These are phyloP conservation scores for Eremophila alpestris DNA, from an alignment of 2,797 vertebrate species.

Conservation along the genomic window DNA sequence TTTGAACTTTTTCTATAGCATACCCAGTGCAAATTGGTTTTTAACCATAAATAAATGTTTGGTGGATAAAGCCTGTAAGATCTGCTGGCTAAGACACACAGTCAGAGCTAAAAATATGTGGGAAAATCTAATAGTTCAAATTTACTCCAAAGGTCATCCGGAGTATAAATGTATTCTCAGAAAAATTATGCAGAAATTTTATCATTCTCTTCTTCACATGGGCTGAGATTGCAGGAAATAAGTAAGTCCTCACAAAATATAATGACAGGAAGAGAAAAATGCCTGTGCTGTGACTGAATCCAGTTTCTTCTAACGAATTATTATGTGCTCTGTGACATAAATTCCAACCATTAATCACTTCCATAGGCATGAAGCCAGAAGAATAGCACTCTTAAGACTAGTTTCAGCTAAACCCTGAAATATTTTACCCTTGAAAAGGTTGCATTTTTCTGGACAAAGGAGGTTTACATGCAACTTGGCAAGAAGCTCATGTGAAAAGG, in stretches of 20 bases:
- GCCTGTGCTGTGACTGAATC: constrained; percentile 59
- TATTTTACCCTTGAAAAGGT: constrained; percentile 18
- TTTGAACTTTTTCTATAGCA: neutral
- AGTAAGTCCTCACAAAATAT: constrained; percentile 55
- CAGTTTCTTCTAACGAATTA: constrained; percentile 65
- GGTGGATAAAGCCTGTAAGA: constrained; percentile 4
- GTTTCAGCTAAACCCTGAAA: constrained; percentile 40
- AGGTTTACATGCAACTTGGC: constrained; percentile 50
- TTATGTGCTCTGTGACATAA: constrained; percentile 63
- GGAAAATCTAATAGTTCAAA: constrained; percentile 57
- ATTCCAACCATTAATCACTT: constrained; percentile 65
- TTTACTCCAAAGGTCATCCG: constrained; percentile 58
- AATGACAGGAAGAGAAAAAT: constrained; percentile 70
- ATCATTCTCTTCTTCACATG: constrained; percentile 54
- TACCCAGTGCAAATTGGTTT: neutral
- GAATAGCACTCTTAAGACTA: neutral
- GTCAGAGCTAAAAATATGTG: constrained; percentile 60
- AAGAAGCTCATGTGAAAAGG: constrained; percentile 27
- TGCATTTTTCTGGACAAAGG: constrained; percentile 50
- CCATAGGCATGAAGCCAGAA: constrained; percentile 56
- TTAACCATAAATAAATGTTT: constrained; percentile 39
- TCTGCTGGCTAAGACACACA: neutral
- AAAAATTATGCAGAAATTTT: constrained; percentile 56
- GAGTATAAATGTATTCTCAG: constrained; percentile 62
- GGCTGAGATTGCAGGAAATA: constrained; percentile 59